Base-by-base conservation (phyloP, 1,140 invertebrate genomes). In the Drosophila malerkotliana region DNA sequence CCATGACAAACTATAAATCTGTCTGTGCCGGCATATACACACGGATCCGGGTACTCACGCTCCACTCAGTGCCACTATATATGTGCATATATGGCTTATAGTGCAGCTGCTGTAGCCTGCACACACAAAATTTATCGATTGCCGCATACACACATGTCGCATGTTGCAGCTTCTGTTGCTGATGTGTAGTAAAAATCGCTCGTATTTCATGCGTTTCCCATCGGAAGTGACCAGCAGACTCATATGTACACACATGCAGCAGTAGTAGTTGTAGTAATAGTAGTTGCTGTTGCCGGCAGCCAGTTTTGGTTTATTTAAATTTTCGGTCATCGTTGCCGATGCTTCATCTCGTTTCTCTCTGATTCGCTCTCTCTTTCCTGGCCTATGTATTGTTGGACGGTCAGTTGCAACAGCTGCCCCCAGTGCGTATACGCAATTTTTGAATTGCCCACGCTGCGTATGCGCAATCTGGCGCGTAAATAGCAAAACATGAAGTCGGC, bases 1-100 rank as follows among this genome's bases (percentile, higher is more conserved):
- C 79, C 79, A 82, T 69, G 79, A 83, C 79, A 85, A 87, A 85
- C 81, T 82, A 87, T 87, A 87, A 87, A 87, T 87, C 82, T 87
- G 83, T 87, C 83, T 72, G 76, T 66, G 79, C 83, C 74, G 81
- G 82, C 78, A 84, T 74, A 58, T 52, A 58, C 34, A 71, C 57
- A 71, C 62, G 12, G 30, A 21, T 60, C 28, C 56, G 47, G 34
- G 64, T 53, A 67, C 60, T 56, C 63, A 49, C 32, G 63, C 66
- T 64, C 39, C 47, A 41, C 59, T 53, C 66, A 4, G 39, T 28
- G n/a, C 52, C 32, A 30, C 5, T 4, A 54, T 57, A 9, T 10
- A 15, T 10, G 10, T 9, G 24, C 15, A 71, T 75, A 79, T 79
- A 68, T 32, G 53, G 58, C 72, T 75, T 67, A 59, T 76, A 75